These are phyloP conservation scores for Lycocerus yunnanus DNA, from an alignment of 2,888 invertebrate genomes.

Conservation along the genomic window DNA sequence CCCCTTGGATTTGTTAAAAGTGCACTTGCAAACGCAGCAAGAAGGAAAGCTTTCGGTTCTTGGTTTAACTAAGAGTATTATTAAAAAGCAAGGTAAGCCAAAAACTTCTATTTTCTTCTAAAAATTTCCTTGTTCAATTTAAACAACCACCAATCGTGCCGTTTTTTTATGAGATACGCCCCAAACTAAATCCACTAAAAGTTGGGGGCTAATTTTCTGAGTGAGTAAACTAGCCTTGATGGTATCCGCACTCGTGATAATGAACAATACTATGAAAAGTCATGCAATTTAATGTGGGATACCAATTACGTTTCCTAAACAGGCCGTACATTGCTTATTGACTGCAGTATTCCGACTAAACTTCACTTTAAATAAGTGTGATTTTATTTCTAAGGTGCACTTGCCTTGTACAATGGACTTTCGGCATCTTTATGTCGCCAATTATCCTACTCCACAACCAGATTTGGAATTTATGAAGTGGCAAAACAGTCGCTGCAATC, in stretches of 20 bases:
- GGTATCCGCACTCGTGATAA: no score
- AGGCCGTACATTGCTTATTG: no score
- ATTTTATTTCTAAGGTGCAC: slow-evolving; percentile 60
- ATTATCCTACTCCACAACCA: slow-evolving; percentile 91
- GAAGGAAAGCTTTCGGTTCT: slow-evolving; percentile 78
- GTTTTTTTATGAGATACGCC: no score
- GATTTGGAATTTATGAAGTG: slow-evolving; percentile 73
- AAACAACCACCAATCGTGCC: no score
- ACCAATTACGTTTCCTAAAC: no score
- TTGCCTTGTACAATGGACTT: slow-evolving; percentile 94
- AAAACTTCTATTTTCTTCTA: not conserved
- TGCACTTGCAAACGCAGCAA: slow-evolving; percentile 96
- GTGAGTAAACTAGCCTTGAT: no score
- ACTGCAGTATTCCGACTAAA: no score
- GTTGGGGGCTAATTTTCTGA: no score
- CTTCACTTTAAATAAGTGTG: no score
- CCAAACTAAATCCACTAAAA: no score
- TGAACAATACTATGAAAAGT: no score
- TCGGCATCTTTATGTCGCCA: slow-evolving; percentile 93
- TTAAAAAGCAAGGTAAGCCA: slow-evolving; percentile 80
- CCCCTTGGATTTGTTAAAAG: slow-evolving; percentile 95
- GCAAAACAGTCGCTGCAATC: slow-evolving; percentile 66
- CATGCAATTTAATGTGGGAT: no score
- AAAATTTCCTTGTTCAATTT: not conserved
- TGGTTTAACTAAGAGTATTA: slow-evolving; percentile 73